phyloP scores from a whole-genome alignment of 2,113 vertebrate genomes.

The Indicator maculatus region DNA sequence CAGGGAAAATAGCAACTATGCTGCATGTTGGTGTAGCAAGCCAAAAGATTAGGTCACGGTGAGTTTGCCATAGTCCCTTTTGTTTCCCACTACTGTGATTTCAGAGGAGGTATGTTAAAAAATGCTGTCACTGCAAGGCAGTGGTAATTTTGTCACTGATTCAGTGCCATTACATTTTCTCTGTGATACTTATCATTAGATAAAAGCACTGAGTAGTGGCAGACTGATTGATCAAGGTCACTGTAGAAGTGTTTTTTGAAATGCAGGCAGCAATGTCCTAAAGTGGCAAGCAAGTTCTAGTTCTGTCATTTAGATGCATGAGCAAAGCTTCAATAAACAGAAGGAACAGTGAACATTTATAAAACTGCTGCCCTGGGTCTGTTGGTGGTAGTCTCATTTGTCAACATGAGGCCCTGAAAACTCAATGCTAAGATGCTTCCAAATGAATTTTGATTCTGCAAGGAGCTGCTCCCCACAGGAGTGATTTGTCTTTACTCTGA shows the following conservation, averaged over 20 bases:
- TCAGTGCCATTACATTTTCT: not conserved
- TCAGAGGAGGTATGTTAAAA: not conserved
- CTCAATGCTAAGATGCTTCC: slow-evolving; percentile 37
- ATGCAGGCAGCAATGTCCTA: slow-evolving; percentile 37
- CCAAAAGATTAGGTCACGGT: not conserved
- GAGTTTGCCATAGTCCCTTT: not conserved
- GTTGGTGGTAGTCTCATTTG: slow-evolving; percentile 57
- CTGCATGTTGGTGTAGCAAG: not conserved
- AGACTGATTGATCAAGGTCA: slow-evolving; percentile 60
- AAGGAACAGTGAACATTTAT: slow-evolving; percentile 47
- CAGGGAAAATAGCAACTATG: not conserved
- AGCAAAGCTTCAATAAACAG: slow-evolving; percentile 63
- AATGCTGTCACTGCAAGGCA: not conserved
- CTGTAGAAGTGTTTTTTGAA: not conserved
- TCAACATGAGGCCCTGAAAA: slow-evolving; percentile 38
- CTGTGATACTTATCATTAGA: not conserved
- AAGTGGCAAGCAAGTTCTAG: slow-evolving; percentile 60
- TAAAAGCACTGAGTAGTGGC: slow-evolving; percentile 26
- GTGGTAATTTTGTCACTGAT: slow-evolving; percentile 23
- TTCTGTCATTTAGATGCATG: slow-evolving; percentile 69
- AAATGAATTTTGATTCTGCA: slow-evolving; percentile 64
- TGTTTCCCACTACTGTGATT: not conserved
- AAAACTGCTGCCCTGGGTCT: slow-evolving; percentile 47
- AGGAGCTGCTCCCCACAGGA: slow-evolving; percentile 4
- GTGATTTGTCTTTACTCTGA: slow-evolving; percentile 52